A percentile compares a stretch with the other conserved stretches of the same genome.
phyloP scores from a whole-genome alignment of 2,113 vertebrate species.

The Megalops atlanticus region DNA sequence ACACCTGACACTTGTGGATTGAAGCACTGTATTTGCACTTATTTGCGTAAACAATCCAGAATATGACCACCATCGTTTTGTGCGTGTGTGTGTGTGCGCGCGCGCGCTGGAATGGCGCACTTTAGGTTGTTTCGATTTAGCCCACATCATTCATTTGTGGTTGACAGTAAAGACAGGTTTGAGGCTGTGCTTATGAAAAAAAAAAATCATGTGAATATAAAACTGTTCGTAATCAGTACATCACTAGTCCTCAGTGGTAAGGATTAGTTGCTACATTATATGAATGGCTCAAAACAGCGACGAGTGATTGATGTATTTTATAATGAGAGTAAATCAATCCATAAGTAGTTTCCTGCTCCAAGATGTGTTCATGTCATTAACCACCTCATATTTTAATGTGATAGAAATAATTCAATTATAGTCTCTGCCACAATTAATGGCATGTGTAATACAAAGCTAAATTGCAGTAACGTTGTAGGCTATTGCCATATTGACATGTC shows the following conservation, averaged over 20 bases:
- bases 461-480: no score
- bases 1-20: slow-evolving; percentile 35
- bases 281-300: neutral
- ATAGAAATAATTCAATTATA: neutral
- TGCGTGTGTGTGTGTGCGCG: neutral
- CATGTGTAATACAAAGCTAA: neutral
- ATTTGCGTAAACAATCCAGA: neutral
- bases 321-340: neutral
- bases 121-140: neutral
- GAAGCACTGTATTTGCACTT: neutral
- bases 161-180: neutral
- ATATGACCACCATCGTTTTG: neutral
- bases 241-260: neutral
- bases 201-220: neutral
- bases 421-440: neutral
- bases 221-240: neutral
- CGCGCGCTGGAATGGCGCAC: neutral
- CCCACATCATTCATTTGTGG: neutral
- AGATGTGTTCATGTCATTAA: slow-evolving; percentile 4
- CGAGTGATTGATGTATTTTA: neutral
- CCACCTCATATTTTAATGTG: neutral
- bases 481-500: no score
- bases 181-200: neutral
- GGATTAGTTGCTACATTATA: neutral
- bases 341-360: neutral